Evolutionary conservation across 2,113 vertebrate species (phyloP).

Genomic region (Prionailurus bengalensis): DNA sequence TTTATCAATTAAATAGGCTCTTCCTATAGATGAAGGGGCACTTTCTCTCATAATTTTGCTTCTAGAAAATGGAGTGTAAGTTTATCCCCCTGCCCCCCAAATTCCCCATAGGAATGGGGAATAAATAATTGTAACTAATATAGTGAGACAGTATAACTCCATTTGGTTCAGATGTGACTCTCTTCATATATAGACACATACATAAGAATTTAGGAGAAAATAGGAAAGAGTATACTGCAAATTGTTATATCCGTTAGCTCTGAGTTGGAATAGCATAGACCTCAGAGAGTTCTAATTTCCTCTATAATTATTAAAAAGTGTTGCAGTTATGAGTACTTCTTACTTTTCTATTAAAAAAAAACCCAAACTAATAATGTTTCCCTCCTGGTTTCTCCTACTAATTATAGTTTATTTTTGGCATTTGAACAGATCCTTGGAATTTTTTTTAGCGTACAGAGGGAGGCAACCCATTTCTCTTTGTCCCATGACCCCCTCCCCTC

Average conservation of each 20-base stretch:
- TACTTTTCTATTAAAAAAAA: neutral
- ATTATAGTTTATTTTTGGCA: constrained; percentile 18
- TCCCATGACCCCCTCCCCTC: no score
- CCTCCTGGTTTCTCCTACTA: neutral
- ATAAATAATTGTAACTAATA: neutral
- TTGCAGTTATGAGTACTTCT: neutral
- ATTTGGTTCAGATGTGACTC: neutral
- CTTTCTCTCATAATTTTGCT: neutral
- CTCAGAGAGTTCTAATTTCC: neutral
- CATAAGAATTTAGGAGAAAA: neutral
- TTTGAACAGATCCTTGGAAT: neutral
- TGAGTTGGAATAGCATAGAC: neutral
- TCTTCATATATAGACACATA: neutral
- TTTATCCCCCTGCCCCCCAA: neutral
- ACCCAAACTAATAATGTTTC: neutral
- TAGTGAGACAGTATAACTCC: neutral
- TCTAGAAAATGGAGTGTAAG: neutral
- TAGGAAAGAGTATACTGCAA: neutral
- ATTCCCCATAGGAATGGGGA: neutral
- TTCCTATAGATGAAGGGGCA: neutral
- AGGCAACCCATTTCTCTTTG: neutral
- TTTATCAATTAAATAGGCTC: neutral
- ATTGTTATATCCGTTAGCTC: neutral
- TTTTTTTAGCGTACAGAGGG: neutral
- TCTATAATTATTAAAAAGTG: neutral